Percentiles rank a stretch among this genome's conserved stretches.
phyloP scores from a whole-genome alignment of 2,888 invertebrate genomes.

The Plagodis pulveraria region DNA sequence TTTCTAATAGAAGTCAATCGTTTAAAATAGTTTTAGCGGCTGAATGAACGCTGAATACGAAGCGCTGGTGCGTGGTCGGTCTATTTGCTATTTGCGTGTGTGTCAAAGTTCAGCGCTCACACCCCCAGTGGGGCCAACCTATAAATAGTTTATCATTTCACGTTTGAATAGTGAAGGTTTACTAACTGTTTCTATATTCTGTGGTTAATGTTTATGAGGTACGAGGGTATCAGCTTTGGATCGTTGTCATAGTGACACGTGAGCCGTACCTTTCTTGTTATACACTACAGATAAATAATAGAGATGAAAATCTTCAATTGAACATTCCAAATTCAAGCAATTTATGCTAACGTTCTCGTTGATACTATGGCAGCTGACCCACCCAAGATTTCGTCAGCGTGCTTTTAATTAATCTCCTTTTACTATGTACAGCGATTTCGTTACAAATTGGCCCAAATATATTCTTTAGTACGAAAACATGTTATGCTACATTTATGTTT shows the following conservation, averaged over 20 bases:
- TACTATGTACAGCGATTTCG: no score
- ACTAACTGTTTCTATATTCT: constrained; percentile 6
- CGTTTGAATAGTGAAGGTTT: constrained; percentile 25
- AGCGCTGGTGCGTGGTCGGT: constrained; percentile 43
- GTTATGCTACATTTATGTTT: no score
- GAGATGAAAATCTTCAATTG: no score
- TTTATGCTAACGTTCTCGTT: no score
- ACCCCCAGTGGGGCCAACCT: constrained; percentile 44
- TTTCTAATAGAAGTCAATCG: constrained; percentile 15
- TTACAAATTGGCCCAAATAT: no score
- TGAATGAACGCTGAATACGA: constrained; percentile 34
- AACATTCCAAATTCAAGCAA: no score
- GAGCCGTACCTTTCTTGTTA: no score
- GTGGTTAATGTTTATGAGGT: constrained; percentile 6
- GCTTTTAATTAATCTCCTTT: no score
- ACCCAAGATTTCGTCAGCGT: no score
- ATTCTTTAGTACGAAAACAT: no score
- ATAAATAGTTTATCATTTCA: constrained; percentile 52
- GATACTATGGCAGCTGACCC: no score
- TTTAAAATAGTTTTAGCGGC: constrained; percentile 36
- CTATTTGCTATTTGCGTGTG: constrained; percentile 63
- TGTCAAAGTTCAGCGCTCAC: constrained; percentile 67
- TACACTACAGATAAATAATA: no score
- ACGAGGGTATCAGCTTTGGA: not conserved
- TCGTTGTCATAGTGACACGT: not conserved